Base-by-base conservation (phyloP, 2,888 invertebrate species). In the Arge pagana region DNA sequence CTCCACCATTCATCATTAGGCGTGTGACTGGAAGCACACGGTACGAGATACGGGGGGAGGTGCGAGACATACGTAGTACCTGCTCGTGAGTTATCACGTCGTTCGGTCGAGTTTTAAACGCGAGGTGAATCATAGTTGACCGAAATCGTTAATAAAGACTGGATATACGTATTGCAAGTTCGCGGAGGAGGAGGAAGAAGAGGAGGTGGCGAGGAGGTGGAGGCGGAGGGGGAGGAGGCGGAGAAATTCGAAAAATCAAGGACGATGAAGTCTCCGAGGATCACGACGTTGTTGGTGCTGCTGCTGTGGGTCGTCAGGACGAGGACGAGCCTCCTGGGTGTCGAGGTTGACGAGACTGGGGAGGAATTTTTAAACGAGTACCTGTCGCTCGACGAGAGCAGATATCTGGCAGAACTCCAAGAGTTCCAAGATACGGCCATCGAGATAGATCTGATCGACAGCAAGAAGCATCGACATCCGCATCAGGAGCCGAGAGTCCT, bases 401-500 rank as follows among this genome's bases (percentile, higher is more conserved):
- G 67, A 48, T 71, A 71, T 50, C 56, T 70, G 23, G 61, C 65
- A 5, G 64, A 70, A 37, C 57, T 71, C 10, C 65, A 66, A 31
- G 65, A 68, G 37, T 63, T 70, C 35, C 68, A 69, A 50, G 70
- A 73, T 50, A 67, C 71, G 2, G 68, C 68, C n/a, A 66, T 75
- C 58, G 72, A 72, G 54, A 72, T 76, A 49, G 73, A 72, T 50
- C 60, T 72, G 48, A 71, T 73, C 54, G 70, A 71, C 48, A 62
- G 55, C 28, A 67, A 68, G 55, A 65, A 63, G 39, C 68, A 65
- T 50, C 61, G 62, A 33, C 61, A 61, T 18, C 55, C 54, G 24
- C 66, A 67, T 43, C 65, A 70, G 53, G 78, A 80, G 55, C 80
- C 85, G 51, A 83, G 84, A 74, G 82, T 89, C 61, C 80, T 90